Evolutionary conservation across 2,888 invertebrate species (phyloP).

Genomic region (Timandra comae): DNA sequence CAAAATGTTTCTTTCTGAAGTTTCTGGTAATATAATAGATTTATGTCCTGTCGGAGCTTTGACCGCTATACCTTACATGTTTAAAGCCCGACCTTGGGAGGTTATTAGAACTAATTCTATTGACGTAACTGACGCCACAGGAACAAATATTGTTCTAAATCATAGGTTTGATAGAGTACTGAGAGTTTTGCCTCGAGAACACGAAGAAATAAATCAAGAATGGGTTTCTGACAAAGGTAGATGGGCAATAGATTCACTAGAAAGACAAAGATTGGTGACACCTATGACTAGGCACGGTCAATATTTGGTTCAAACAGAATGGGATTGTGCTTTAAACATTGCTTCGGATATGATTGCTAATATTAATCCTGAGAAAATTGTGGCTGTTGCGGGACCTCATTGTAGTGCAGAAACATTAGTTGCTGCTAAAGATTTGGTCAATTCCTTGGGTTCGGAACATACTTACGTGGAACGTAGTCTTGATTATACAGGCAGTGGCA

Average conservation of each 20-base stretch:
- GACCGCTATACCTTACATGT: conserved; percentile 97
- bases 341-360: conserved; percentile 79
- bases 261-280: conserved; percentile 93
- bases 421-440: conserved; percentile 56
- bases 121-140: conserved; percentile 64
- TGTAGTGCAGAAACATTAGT: conserved; percentile 61
- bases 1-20: conserved; percentile 96
- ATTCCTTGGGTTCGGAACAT: conserved; percentile 51
- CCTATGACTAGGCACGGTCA: conserved; percentile 90
- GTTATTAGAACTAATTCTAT: conserved; percentile 81
- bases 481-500: conserved; percentile 27
- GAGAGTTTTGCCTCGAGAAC: conserved; percentile 57
- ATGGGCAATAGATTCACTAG: conserved; percentile 97
- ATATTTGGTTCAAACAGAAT: conserved; percentile 87
- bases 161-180: conserved; percentile 52
- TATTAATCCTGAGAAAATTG: conserved; percentile 73
- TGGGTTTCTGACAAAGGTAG: conserved; percentile 98
- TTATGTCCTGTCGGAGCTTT: conserved; percentile 99
- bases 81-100: conserved; percentile 99
- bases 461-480: conserved; percentile 49
- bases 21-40: conserved; percentile 99
- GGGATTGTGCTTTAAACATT: conserved; percentile 92
- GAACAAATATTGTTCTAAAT: conserved; percentile 57
- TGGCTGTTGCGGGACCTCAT: conserved; percentile 58
- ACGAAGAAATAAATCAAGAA: conserved; percentile 88